phyloP scores from a whole-genome alignment of 2,888 invertebrate species.

The Leptinotarsa tumamoca region DNA sequence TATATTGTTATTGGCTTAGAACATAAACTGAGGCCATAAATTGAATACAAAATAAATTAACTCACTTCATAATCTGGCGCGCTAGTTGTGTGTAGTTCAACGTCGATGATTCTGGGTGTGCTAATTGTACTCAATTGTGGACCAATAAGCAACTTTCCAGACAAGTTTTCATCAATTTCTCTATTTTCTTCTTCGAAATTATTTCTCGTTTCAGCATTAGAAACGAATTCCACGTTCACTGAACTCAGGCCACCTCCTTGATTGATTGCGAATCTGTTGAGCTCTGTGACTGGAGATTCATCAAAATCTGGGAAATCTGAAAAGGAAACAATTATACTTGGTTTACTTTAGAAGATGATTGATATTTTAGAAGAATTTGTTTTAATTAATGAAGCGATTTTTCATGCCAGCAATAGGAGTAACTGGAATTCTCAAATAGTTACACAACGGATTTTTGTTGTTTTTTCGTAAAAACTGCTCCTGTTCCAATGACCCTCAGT shows the following conservation, averaged over 20 bases:
- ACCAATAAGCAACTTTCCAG: conserved; percentile 25
- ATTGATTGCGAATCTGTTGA: conserved; percentile 1
- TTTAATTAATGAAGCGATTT: too few species aligned
- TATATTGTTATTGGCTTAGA: too few species aligned
- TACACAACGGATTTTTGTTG: too few species aligned
- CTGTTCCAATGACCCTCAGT: too few species aligned
- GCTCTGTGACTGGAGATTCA: background rate
- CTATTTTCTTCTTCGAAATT: conserved; percentile 4
- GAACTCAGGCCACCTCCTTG: conserved; percentile 6
- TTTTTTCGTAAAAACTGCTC: too few species aligned
- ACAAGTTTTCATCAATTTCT: conserved; percentile 8
- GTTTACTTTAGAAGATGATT: too few species aligned
- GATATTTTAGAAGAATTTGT: too few species aligned
- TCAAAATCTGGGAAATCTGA: background rate
- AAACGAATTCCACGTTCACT: conserved; percentile 1
- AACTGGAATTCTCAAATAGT: too few species aligned
- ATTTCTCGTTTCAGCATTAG: conserved; percentile 2
- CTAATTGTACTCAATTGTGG: conserved; percentile 28
- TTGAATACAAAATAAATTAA: background rate
- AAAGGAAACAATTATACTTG: background rate
- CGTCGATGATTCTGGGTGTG: conserved; percentile 13
- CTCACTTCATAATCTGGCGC: conserved; percentile 38
- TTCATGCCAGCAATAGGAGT: too few species aligned
- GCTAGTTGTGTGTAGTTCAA: conserved; percentile 34
- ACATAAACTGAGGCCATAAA: background rate